Conservation (phyloP, 30 jellyfish, hydroid and myxozoan genomes). For the Aurelia sp. region DNA sequence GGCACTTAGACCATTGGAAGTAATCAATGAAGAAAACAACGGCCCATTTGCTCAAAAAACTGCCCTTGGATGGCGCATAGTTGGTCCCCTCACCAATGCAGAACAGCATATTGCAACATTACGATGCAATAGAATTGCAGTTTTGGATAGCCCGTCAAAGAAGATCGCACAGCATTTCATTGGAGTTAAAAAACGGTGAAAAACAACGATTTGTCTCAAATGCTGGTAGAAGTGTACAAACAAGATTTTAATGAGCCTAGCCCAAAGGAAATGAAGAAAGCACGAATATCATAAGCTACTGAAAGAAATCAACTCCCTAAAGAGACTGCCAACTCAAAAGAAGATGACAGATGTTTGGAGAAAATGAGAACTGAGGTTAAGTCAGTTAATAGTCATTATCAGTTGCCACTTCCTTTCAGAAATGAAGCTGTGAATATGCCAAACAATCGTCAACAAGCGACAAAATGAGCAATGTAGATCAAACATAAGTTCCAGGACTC, state of each 20-base stretch:
- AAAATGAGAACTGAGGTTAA: conserved; percentile 3
- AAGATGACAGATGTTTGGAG: conserved; percentile 7
- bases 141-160: not conserved
- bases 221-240: conserved; percentile 18
- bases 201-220: not conserved
- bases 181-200: conserved; percentile 20
- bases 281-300: too few species aligned
- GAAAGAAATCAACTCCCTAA: too few species aligned
- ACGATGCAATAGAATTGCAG: conserved; percentile 39
- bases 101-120: not conserved
- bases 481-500: conserved; percentile 12
- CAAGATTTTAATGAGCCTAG: too few species aligned
- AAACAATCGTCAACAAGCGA: conserved; percentile 31
- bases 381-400: conserved; percentile 5
- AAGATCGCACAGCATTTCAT: conserved; percentile 1
- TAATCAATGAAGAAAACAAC: not conserved
- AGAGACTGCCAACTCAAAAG: too few species aligned
- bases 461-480: conserved; percentile 26
- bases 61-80: conserved; percentile 36
- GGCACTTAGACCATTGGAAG: too few species aligned
- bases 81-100: conserved; percentile 14
- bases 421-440: conserved; percentile 10
- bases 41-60: conserved; percentile 51
- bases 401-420: conserved; percentile 34
- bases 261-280: too few species aligned